These are phyloP conservation scores for Drosophila hydei DNA, from an alignment of 1,140 invertebrate species.

Conservation along the genomic window DNA sequence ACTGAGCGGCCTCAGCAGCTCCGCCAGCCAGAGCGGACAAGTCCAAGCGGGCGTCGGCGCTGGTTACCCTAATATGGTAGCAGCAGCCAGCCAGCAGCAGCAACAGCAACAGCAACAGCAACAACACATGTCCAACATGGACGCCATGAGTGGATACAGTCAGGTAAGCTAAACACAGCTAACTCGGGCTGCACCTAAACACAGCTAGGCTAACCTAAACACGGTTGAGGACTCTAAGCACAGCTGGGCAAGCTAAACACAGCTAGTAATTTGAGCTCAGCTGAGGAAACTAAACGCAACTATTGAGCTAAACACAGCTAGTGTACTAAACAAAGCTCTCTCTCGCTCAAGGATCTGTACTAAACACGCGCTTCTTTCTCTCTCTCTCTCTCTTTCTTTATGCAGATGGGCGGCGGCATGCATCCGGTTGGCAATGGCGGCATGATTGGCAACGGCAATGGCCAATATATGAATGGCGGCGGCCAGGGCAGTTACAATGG, in stretches of 20 bases:
- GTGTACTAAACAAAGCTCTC: too few species aligned
- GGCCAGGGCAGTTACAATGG: conserved; percentile 76
- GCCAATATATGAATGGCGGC: conserved; percentile 82
- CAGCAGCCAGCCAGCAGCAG: conserved; percentile 65
- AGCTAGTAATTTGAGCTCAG: too few species aligned
- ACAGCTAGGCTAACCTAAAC: too few species aligned
- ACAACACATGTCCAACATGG: conserved; percentile 75
- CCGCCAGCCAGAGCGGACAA: conserved; percentile 70
- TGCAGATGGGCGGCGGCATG: conserved; percentile 78
- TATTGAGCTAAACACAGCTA: too few species aligned
- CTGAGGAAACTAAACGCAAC: too few species aligned
- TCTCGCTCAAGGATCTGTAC: not conserved
- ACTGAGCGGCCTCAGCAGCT: conserved; percentile 56
- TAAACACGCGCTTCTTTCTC: not conserved
- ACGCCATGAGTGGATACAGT: conserved; percentile 81
- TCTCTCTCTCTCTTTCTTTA: not conserved
- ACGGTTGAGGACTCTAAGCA: too few species aligned
- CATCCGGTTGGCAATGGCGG: conserved; percentile 68
- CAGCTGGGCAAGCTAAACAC: too few species aligned
- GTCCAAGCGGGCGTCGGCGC: conserved; percentile 11
- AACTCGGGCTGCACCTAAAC: too few species aligned
- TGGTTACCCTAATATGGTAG: conserved; percentile 70
- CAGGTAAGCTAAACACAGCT: conserved; percentile 58
- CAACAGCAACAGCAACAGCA: conserved; percentile 57
- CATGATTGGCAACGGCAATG: conserved; percentile 69